phyloP scores from a whole-genome alignment of 2,797 vertebrate species.

The Malacoctenus gilli region DNA sequence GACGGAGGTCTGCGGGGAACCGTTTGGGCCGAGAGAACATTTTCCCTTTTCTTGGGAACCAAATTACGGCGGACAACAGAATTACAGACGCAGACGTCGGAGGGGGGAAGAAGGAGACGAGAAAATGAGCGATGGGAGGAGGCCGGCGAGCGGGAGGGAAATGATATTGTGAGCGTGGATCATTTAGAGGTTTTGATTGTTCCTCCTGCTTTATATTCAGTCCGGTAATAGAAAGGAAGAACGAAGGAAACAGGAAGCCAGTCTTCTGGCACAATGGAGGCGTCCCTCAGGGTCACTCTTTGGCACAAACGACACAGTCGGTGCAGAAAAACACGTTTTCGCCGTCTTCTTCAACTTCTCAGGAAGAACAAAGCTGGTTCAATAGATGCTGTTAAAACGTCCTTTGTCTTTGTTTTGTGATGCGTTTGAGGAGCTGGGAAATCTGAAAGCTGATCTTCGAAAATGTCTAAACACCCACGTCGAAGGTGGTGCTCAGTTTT shows the following conservation, averaged over 20 bases:
- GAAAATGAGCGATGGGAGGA: conserved; percentile 12
- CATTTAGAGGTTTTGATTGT: conserved; percentile 35
- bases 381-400: no score
- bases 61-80: conserved; percentile 63
- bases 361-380: no score
- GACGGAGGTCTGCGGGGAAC: conserved; percentile 55
- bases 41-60: conserved; percentile 60
- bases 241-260: not conserved
- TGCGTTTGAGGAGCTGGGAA: no score
- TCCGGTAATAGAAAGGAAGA: conserved; percentile 1
- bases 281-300: not conserved
- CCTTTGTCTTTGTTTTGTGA: no score
- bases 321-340: no score
- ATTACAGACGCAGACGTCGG: conserved; percentile 38
- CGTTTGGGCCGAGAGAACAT: conserved; percentile 56
- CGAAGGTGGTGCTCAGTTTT: no score
- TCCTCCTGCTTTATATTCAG: conserved; percentile 42
- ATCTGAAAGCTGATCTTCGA: no score
- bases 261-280: not conserved
- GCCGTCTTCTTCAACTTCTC: no score
- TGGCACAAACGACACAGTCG: no score
- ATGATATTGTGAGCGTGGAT: conserved; percentile 48
- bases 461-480: no score
- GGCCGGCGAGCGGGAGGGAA: conserved; percentile 40
- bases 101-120: conserved; percentile 1